Evolutionary conservation across 2,113 vertebrate genomes (phyloP).

Genomic region (Anthoscopus minutus): DNA sequence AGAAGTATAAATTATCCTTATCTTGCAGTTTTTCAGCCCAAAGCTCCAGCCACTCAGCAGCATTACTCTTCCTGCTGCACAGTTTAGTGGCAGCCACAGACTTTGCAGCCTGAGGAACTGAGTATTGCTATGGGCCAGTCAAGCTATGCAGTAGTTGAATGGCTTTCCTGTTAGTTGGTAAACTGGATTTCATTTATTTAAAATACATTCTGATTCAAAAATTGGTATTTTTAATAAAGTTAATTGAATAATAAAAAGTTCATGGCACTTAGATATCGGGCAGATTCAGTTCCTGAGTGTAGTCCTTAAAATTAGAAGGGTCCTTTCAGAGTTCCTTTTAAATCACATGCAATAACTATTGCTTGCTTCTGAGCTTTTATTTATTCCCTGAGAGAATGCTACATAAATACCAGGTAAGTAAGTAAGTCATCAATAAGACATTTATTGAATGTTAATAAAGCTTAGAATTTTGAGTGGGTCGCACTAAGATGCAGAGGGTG

Average conservation of each 20-base stretch:
- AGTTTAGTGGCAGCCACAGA: not conserved
- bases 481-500: not conserved
- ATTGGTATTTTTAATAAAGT: slow-evolving; percentile 10
- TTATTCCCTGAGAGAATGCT: slow-evolving; percentile 37
- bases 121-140: not conserved
- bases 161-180: not conserved
- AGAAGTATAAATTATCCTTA: not conserved
- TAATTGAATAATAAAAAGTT: not conserved
- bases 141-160: not conserved
- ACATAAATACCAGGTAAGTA: slow-evolving; percentile 41
- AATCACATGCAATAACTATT: not conserved
- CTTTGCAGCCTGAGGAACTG: not conserved
- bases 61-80: rapidly evolving
- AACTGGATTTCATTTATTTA: slow-evolving; percentile 21
- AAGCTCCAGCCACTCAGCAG: not conserved
- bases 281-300: not conserved
- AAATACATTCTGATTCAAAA: not conserved
- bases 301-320: not conserved
- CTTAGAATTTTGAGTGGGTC: not conserved
- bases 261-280: not conserved
- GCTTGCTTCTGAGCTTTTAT: not conserved
- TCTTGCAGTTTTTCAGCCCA: not conserved
- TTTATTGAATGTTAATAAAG: not conserved
- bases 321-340: slow-evolving; percentile 15
- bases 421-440: not conserved